Conservation (phyloP, 1,140 invertebrate genomes). For the Cotesia vestalis region DNA sequence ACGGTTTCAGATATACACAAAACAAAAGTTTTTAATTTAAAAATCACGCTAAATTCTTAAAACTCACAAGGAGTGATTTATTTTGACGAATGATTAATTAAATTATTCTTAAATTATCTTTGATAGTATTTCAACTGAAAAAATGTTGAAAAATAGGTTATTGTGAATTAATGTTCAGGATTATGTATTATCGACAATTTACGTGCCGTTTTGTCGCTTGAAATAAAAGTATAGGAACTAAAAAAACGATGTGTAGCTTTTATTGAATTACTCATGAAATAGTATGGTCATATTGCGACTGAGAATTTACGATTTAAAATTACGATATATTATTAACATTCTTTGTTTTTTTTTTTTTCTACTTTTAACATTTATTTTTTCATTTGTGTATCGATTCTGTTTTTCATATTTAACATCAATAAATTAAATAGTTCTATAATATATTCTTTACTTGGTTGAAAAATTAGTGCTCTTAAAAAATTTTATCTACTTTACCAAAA, state of each 20-base stretch:
- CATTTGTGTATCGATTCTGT: conserved; percentile 16
- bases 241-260: conserved; percentile 33
- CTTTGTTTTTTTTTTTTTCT: conserved; percentile 8
- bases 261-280: conserved; percentile 51
- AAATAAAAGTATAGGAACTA: conserved; percentile 12
- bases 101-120: too few relatives aligned
- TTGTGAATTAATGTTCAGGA: too few relatives aligned
- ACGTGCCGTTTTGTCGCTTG: background rate
- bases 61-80: too few relatives aligned
- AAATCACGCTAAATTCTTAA: too few relatives aligned
- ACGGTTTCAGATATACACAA: too few relatives aligned
- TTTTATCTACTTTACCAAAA: too few relatives aligned
- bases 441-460: too few relatives aligned
- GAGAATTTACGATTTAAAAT: conserved; percentile 46
- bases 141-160: too few relatives aligned
- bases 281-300: conserved; percentile 42
- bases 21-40: background rate
- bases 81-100: too few relatives aligned
- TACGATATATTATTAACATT: conserved; percentile 51
- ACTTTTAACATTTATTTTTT: background rate
- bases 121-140: too few relatives aligned
- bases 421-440: too few relatives aligned
- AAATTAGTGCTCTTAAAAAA: too few relatives aligned
- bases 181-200: background rate
- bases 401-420: background rate